Evolutionary conservation across 2,888 invertebrate genomes (phyloP), one percentile per base, ranked within the genome.

Genomic region (Aplocera efformata): DNA sequence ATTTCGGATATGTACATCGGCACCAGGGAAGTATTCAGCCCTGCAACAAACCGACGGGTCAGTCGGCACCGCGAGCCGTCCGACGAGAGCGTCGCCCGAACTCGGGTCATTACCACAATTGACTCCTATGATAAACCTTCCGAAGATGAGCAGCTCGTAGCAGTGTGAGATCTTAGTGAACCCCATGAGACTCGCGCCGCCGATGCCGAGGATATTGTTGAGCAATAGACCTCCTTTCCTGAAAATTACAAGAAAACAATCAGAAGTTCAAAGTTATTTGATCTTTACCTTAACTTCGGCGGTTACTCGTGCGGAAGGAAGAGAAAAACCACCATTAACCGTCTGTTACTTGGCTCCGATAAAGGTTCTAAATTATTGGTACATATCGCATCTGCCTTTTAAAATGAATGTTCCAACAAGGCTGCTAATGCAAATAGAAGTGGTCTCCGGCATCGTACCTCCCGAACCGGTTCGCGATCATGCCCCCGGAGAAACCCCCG

Each of bases 1-100:
- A 98, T 98, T 90, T 98, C 98, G 76, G 98, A 97, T 92, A 98
- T 95, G 92, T 98, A 98, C 96, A 98, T 96, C 90, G 98, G 98
- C 90, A 98, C 97, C 88, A 98, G 90, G 67, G 97, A 97, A 76
- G 98, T 98, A 89, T 97, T 98, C 77, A 98, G 92, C 82, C 97
- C 96, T 97, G 77, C 6, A 84, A 75, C 50, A 28, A 13, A 10
- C 11, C 32, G n/a, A n/a, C n/a, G n/a, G n/a, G n/a, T n/a, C n/a
- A n/a, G n/a, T n/a, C n/a, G n/a, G n/a, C n/a, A n/a, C n/a, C n/a
- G n/a, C n/a, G n/a, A n/a, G n/a, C n/a, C n/a, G n/a, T n/a, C n/a
- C n/a, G n/a, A 17, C 3, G 13, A 3, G 5, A 3, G 3, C 13
- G 10, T 10, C 1, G 5, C n/a, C 10, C 48, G 20, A 1, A 10